These are phyloP conservation scores for Lamellibrachia satsuma DNA, from an alignment of 2,888 invertebrate genomes.

Conservation along the genomic window DNA sequence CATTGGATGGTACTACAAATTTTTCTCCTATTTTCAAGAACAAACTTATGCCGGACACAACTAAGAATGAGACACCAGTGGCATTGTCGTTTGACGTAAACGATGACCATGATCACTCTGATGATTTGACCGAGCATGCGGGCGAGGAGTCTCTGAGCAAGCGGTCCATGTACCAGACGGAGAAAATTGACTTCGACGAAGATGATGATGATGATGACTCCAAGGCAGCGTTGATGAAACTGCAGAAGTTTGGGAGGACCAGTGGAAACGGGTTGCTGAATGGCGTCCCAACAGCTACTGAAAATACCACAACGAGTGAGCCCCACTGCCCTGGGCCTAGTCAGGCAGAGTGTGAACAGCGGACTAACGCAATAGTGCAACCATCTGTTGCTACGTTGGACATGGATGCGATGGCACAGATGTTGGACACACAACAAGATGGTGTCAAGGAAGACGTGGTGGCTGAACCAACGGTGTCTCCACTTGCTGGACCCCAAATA, in stretches of 20 bases:
- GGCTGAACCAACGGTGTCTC: background rate
- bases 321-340: background rate
- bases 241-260: background rate
- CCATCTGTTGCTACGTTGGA: background rate
- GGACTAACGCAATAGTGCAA: background rate
- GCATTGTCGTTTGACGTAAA: background rate
- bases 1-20: background rate
- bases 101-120: background rate
- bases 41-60: background rate
- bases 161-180: constrained; percentile 5
- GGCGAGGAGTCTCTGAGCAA: background rate
- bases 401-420: background rate
- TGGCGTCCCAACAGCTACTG: background rate
- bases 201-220: background rate
- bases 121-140: background rate
- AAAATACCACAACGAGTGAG: background rate
- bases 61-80: background rate
- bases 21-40: background rate
- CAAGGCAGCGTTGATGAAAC: background rate
- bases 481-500: background rate
- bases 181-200: background rate
- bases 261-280: background rate
- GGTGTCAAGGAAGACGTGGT: background rate
- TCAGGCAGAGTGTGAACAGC: background rate
- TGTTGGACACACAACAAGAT: background rate